phyloP scores from a whole-genome alignment of 2,888 invertebrate species.

The Lobophora halterata region DNA sequence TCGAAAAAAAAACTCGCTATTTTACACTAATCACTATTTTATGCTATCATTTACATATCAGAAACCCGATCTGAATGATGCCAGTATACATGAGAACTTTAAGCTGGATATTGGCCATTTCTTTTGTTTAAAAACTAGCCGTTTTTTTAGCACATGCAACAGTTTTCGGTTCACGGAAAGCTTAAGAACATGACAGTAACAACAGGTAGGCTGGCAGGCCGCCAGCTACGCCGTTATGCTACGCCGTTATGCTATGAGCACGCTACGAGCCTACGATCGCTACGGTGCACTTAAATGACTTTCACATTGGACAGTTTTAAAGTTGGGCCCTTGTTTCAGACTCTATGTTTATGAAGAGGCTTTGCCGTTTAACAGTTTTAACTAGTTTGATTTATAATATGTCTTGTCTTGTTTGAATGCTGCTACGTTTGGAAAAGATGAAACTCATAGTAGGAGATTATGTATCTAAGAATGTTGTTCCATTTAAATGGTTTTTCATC shows the following conservation, averaged over 20 bases:
- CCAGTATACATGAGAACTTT: not conserved
- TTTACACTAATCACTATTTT: too few relatives aligned
- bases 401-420: too few relatives aligned
- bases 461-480: too few relatives aligned
- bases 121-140: not conserved
- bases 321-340: slow-evolving; percentile 32
- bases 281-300: slow-evolving; percentile 46
- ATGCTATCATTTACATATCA: too few relatives aligned
- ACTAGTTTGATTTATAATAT: slow-evolving; percentile 10
- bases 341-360: slow-evolving; percentile 22
- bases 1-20: too few relatives aligned
- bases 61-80: not conserved
- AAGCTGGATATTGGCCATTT: not conserved
- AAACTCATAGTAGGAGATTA: too few relatives aligned
- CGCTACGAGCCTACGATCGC: slow-evolving; percentile 52
- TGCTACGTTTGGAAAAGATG: too few relatives aligned
- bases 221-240: slow-evolving; percentile 59
- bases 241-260: slow-evolving; percentile 26
- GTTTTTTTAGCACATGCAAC: slow-evolving; percentile 38
- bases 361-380: slow-evolving; percentile 21
- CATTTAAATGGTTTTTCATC: too few relatives aligned
- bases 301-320: slow-evolving; percentile 42
- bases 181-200: slow-evolving; percentile 59
- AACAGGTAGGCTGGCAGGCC: slow-evolving; percentile 73
- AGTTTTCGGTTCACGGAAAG: slow-evolving; percentile 41